These are phyloP conservation scores for Beris chalybata DNA, from an alignment of 2,888 invertebrate genomes.

Conservation along the genomic window DNA sequence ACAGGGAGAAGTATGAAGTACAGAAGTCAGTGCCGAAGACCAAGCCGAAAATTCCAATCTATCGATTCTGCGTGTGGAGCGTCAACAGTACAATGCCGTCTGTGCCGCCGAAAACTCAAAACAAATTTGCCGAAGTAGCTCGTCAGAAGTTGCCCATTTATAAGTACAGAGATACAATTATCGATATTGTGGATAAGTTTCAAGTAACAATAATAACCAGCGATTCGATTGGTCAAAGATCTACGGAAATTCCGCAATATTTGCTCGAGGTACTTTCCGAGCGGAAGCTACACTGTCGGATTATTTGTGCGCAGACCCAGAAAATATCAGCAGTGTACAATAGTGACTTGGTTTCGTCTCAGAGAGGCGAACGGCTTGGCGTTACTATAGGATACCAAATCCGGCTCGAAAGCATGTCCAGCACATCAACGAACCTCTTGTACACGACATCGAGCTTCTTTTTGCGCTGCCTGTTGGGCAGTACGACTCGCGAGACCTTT, in stretches of 20 bases:
- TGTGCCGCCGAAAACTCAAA: conserved; percentile 23
- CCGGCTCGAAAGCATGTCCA: conserved; percentile 66
- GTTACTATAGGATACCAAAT: conserved; percentile 85
- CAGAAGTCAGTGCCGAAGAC: neutral
- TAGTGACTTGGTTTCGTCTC: conserved; percentile 75
- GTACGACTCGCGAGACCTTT: conserved; percentile 58
- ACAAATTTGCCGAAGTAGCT: conserved; percentile 44
- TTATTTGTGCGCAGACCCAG: conserved; percentile 90
- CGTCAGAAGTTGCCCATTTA: conserved; percentile 72
- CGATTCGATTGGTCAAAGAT: conserved; percentile 88
- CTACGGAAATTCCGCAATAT: conserved; percentile 89
- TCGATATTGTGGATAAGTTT: conserved; percentile 66
- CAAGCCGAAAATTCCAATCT: conserved; percentile 9
- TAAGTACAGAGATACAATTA: conserved; percentile 65
- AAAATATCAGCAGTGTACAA: conserved; percentile 86
- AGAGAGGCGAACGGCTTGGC: conserved; percentile 68
- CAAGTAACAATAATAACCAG: conserved; percentile 72
- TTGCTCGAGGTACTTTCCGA: conserved; percentile 75
- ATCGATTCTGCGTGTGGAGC: conserved; percentile 19
- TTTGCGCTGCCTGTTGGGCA: conserved; percentile 82
- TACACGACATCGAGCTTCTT: conserved; percentile 46
- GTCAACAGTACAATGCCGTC: neutral
- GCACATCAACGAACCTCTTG: conserved; percentile 35
- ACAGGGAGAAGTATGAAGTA: neutral
- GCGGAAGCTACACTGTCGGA: conserved; percentile 69